phyloP scores from a whole-genome alignment of 2,888 invertebrate species.

The Bellardia bayeri region DNA sequence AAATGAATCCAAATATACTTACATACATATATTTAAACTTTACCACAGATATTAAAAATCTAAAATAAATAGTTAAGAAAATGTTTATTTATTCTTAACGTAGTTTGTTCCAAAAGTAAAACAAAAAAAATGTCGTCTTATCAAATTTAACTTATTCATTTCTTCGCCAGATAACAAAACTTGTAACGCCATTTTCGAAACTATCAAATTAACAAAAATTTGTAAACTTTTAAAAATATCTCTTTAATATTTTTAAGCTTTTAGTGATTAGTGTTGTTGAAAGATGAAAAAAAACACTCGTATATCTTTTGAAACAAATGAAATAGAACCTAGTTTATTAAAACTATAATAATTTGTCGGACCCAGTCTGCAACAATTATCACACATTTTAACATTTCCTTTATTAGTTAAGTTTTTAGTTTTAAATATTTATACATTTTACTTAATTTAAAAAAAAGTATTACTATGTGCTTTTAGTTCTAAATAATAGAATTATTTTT shows the following conservation, averaged over 20 bases:
- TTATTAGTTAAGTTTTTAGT: too few relatives aligned
- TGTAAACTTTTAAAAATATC: background rate
- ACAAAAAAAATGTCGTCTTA: conserved; percentile 22
- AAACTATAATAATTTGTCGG: too few relatives aligned
- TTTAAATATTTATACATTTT: too few relatives aligned
- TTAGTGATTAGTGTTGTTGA: conserved; percentile 6
- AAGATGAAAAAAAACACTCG: background rate
- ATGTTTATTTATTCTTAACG: conserved; percentile 26
- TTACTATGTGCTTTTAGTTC: too few relatives aligned
- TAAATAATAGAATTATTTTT: too few relatives aligned
- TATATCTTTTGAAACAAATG: too few relatives aligned
- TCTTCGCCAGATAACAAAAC: background rate
- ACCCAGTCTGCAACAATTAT: too few relatives aligned
- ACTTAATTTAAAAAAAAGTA: too few relatives aligned
- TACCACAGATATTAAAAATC: conserved; percentile 19
- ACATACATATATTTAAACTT: conserved; percentile 18
- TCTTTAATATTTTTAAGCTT: background rate
- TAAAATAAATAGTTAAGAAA: conserved; percentile 28
- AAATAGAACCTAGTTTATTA: too few relatives aligned
- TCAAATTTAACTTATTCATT: conserved; percentile 17
- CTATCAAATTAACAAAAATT: background rate
- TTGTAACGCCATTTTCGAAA: background rate
- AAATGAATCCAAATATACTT: conserved; percentile 24
- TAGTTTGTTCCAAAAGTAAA: conserved; percentile 37
- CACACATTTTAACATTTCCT: too few relatives aligned